phyloP scores from a whole-genome alignment of 2,888 invertebrate species.

The Ramazzottius varieornatus region DNA sequence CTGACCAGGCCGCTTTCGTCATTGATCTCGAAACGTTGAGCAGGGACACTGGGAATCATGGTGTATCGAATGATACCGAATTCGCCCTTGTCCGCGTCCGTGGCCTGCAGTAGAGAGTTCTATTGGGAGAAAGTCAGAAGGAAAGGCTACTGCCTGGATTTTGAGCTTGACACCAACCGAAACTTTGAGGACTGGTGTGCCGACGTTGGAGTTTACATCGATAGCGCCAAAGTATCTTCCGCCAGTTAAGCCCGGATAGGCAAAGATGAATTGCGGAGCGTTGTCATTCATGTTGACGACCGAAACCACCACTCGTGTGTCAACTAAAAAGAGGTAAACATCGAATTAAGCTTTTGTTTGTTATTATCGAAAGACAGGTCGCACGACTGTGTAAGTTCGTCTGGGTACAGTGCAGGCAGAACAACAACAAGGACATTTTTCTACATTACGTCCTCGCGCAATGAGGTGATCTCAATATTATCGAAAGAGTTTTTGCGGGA shows the following conservation, averaged over 20 bases:
- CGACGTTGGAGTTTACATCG: constrained; percentile 2
- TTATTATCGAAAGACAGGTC: no score
- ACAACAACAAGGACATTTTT: no score
- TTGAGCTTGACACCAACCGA: neutral
- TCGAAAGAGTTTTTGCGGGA: no score
- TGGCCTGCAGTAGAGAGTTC: neutral
- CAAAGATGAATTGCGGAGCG: neutral
- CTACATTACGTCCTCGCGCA: no score
- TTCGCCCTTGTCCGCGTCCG: neutral
- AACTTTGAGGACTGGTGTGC: neutral
- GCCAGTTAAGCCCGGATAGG: neutral
- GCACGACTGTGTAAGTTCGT: no score
- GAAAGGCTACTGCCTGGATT: neutral
- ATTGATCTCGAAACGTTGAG: constrained; percentile 1
- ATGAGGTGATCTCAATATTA: no score
- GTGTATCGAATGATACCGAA: neutral
- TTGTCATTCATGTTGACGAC: neutral
- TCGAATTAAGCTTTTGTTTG: no score
- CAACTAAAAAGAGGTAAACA: neutral
- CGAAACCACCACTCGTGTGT: neutral
- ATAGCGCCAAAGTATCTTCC: neutral
- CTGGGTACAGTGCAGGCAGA: no score
- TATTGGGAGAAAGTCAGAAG: neutral
- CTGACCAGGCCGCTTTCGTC: constrained; percentile 1
- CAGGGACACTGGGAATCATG: neutral